Conservation (phyloP, 2,797 vertebrate species). For the Botia kubotai region DNA sequence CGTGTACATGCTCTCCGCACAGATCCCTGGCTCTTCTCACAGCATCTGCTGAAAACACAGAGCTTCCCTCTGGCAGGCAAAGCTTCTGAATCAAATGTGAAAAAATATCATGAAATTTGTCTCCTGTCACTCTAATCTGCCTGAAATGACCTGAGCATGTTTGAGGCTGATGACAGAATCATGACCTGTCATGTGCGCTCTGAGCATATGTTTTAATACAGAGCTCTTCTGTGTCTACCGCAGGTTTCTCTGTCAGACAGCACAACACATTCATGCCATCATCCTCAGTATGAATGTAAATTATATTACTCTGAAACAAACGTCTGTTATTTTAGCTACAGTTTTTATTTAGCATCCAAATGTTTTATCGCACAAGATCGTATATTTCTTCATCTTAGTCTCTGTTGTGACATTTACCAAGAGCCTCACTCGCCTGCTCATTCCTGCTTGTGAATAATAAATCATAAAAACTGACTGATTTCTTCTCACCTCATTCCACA, state of each 20-base stretch:
- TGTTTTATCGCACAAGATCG: background rate
- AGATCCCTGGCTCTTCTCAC: constrained; percentile 4
- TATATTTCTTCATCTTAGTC: too few relatives aligned
- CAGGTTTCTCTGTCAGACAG: too few relatives aligned
- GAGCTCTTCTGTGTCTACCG: background rate
- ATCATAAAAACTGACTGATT: constrained; percentile 21
- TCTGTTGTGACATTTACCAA: background rate
- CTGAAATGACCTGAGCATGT: constrained; percentile 17
- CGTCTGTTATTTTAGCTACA: background rate
- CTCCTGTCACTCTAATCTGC: background rate
- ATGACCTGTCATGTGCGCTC: constrained; percentile 1
- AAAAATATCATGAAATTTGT: constrained; percentile 3
- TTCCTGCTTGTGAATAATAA: constrained; percentile 11
- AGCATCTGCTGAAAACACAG: constrained; percentile 4
- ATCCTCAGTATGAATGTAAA: background rate
- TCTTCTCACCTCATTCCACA: constrained; percentile 41
- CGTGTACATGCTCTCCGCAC: background rate
- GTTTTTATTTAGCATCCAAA: background rate
- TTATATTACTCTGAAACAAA: background rate
- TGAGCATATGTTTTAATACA: constrained; percentile 4
- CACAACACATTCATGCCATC: background rate
- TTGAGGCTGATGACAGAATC: background rate
- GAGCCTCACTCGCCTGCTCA: background rate
- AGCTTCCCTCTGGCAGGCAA: background rate
- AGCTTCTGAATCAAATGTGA: background rate